Conservation (phyloP, 2,888 invertebrate genomes). For the Parnassius mnemosyne region DNA sequence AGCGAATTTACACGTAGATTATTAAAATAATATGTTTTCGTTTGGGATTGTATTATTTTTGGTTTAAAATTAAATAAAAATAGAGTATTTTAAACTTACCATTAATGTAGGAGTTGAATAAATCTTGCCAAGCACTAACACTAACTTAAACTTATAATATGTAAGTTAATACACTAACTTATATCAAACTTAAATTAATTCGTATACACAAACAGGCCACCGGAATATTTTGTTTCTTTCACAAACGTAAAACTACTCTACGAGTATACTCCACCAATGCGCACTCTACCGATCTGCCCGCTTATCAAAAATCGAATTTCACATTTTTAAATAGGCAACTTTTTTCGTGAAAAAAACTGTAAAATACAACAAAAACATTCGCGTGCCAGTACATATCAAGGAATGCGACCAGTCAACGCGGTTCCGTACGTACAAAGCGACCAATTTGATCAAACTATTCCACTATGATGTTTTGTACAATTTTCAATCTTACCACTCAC, state of each 20-base stretch:
- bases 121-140: no score
- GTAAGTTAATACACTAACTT: no score
- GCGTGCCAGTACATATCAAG: conserved; percentile 74
- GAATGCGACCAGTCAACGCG: conserved; percentile 64
- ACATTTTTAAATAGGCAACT: conserved; percentile 50
- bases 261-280: conserved; percentile 5
- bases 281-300: conserved; percentile 30
- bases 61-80: background rate
- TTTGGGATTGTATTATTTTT: no score
- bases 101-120: background rate
- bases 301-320: conserved; percentile 45
- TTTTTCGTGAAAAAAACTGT: conserved; percentile 41
- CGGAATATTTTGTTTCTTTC: conserved; percentile 6
- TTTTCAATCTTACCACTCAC: conserved; percentile 40
- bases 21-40: no score
- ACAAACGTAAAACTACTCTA: background rate
- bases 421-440: conserved; percentile 55
- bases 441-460: conserved; percentile 34
- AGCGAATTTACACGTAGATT: background rate
- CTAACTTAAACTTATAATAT: background rate
- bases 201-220: conserved; percentile 11
- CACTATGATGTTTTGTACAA: conserved; percentile 29
- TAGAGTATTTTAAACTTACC: background rate
- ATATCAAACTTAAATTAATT: background rate
- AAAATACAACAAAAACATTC: conserved; percentile 72